Percentiles rank a stretch among this genome's conserved stretches.
Conservation (phyloP, 1,140 invertebrate genomes). For the Xylocopa sonorina region DNA sequence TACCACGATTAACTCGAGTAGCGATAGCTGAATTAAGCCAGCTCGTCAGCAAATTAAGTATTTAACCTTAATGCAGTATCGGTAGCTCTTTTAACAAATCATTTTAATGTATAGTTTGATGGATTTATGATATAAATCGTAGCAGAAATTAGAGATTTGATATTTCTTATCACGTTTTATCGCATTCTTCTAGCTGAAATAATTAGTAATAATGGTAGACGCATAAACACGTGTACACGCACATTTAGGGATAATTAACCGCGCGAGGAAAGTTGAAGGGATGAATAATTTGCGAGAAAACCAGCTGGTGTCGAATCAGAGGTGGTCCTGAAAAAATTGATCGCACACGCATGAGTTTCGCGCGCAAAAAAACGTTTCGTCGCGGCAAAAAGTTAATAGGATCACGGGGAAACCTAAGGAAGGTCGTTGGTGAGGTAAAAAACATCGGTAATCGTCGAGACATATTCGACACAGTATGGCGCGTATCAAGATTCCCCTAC, state of each 20-base stretch:
- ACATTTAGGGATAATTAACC: too few relatives aligned
- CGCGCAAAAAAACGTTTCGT: constrained; percentile 1
- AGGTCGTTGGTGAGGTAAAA: constrained; percentile 41
- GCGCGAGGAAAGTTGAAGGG: not conserved
- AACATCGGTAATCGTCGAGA: constrained; percentile 46
- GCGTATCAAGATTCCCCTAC: constrained; percentile 66
- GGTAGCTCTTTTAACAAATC: too few relatives aligned
- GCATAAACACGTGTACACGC: not conserved
- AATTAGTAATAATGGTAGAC: not conserved
- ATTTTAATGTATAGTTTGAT: too few relatives aligned
- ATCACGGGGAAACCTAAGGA: constrained; percentile 22
- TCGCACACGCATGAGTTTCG: constrained; percentile 36
- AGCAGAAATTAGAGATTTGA: too few relatives aligned
- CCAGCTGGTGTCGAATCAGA: constrained; percentile 12
- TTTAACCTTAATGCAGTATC: too few relatives aligned
- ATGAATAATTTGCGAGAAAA: too few relatives aligned
- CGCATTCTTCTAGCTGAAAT: too few relatives aligned
- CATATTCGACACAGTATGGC: constrained; percentile 75
- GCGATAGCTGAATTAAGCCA: too few relatives aligned
- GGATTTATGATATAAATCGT: too few relatives aligned
- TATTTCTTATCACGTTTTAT: too few relatives aligned
- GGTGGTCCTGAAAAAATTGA: constrained; percentile 29
- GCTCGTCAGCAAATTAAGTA: too few relatives aligned
- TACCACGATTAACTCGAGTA: too few relatives aligned
- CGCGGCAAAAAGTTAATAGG: constrained; percentile 35